phyloP scores from a whole-genome alignment of 2,888 invertebrate species.

The Protodeltote pygarga region DNA sequence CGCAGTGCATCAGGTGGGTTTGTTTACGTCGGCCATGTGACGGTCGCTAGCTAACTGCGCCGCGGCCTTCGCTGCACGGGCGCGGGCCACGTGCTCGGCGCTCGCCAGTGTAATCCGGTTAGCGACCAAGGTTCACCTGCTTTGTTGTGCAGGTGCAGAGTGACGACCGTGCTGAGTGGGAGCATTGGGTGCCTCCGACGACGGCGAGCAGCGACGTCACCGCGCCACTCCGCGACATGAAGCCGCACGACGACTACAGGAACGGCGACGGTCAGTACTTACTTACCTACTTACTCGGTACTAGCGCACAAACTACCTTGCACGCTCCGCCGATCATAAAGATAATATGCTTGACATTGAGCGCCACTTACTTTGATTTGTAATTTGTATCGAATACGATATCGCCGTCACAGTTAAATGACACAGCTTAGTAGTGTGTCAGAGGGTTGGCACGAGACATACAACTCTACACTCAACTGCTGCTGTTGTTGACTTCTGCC shows the following conservation, averaged over 20 bases:
- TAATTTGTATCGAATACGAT: constrained; percentile 8
- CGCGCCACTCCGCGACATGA: too few relatives aligned
- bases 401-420: not conserved
- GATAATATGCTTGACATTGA: constrained; percentile 42
- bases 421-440: not conserved
- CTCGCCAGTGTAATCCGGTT: constrained; percentile 60
- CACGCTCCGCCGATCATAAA: constrained; percentile 13
- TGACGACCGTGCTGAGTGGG: constrained; percentile 15
- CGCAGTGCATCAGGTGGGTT: constrained; percentile 64
- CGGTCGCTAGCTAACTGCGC: constrained; percentile 50
- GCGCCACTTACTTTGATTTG: constrained; percentile 10
- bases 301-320: too few relatives aligned
- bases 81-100: constrained; percentile 53
- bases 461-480: constrained; percentile 2
- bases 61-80: constrained; percentile 49
- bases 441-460: not conserved
- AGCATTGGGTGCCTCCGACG: constrained; percentile 3
- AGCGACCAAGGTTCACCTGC: constrained; percentile 31
- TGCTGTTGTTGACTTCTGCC: constrained; percentile 12
- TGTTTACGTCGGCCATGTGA: constrained; percentile 69
- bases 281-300: too few relatives aligned
- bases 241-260: constrained; percentile 67
- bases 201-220: too few relatives aligned
- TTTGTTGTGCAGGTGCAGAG: constrained; percentile 38
- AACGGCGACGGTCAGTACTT: constrained; percentile 72